A percentile compares a stretch with the other conserved stretches of the same genome.
These are phyloP conservation scores for Serripes groenlandicus DNA, from an alignment of 2,888 invertebrate species.

Conservation along the genomic window DNA sequence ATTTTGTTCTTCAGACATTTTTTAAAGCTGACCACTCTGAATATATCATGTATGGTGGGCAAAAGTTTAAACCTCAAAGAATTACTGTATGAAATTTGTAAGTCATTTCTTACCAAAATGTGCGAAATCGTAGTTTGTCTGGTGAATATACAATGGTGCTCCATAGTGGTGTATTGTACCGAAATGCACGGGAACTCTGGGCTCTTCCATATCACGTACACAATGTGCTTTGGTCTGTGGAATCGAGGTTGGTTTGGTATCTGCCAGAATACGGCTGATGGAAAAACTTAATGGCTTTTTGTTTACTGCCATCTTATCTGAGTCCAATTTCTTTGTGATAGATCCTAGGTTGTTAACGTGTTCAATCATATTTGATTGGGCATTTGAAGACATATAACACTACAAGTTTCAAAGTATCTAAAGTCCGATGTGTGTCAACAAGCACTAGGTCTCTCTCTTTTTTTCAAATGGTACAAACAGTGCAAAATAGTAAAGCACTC, in stretches of 20 bases:
- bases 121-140: slow-evolving; percentile 22
- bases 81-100: not conserved
- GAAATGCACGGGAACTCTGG: slow-evolving; percentile 40
- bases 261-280: slow-evolving; percentile 59
- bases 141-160: not conserved
- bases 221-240: not conserved
- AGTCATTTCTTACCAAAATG: slow-evolving; percentile 49
- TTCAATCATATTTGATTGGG: slow-evolving; percentile 20
- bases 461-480: no score
- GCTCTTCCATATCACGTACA: slow-evolving; percentile 18
- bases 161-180: slow-evolving; percentile 56
- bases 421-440: no score
- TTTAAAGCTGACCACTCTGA: not conserved
- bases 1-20: no score
- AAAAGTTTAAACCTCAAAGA: not conserved
- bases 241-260: not conserved
- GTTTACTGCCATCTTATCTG: slow-evolving; percentile 20
- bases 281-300: slow-evolving; percentile 59
- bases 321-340: not conserved
- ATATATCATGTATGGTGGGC: no score
- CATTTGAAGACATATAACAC: not conserved
- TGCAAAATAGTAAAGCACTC: no score
- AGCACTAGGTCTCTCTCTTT: no score
- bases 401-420: no score
- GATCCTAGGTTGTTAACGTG: not conserved